Percentiles rank a stretch among this genome's conserved stretches.
Evolutionary conservation across 2,113 vertebrate species (phyloP).

Genomic region (Corythaixoides concolor): DNA sequence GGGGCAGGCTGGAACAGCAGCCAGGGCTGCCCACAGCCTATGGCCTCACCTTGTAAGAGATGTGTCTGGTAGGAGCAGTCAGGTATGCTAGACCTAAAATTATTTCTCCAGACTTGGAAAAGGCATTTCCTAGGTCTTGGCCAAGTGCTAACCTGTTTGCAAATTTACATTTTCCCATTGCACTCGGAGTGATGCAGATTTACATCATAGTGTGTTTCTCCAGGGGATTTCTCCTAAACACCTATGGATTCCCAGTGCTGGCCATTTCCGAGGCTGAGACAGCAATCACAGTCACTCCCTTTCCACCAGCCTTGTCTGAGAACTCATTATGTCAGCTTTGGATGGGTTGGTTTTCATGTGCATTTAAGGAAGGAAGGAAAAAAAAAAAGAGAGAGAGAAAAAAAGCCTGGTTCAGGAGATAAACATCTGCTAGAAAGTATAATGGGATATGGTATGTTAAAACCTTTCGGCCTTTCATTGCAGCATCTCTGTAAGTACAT

Average conservation of each 20-base stretch:
- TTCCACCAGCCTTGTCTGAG: background rate
- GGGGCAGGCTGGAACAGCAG: background rate
- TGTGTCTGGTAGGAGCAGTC: background rate
- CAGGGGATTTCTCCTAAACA: background rate
- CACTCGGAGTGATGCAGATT: background rate
- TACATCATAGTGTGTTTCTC: background rate
- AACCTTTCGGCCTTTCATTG: background rate
- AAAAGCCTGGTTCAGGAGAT: background rate
- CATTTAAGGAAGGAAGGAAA: background rate
- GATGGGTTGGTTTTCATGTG: background rate
- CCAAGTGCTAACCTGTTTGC: background rate
- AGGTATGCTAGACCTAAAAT: background rate
- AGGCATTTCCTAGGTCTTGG: too few relatives aligned
- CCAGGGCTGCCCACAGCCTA: background rate
- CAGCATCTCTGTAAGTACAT: background rate
- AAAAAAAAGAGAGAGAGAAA: background rate
- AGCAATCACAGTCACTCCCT: background rate
- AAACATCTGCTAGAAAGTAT: background rate
- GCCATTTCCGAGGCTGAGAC: background rate
- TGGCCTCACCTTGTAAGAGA: background rate
- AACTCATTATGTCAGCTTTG: accelerated
- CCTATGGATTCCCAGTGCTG: background rate
- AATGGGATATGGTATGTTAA: background rate
- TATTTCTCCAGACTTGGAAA: background rate
- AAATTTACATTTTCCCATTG: background rate